Base-by-base conservation (phyloP, 1,140 invertebrate genomes). In the Sinonovacula constricta region DNA sequence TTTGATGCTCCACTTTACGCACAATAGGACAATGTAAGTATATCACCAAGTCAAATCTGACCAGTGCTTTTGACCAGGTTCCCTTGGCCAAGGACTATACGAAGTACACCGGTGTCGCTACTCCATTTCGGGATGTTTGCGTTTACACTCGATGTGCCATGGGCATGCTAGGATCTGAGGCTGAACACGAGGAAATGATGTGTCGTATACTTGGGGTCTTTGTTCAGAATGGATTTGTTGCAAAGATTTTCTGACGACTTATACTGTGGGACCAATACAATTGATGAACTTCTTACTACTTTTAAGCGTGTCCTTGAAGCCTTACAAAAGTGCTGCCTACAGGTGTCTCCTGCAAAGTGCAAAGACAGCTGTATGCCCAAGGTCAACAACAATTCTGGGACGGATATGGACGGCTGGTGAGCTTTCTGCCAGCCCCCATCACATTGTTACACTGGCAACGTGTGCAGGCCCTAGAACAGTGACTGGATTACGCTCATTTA, bases 151-250 rank as follows among this genome's bases (percentile, higher is more conserved):
- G 65, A 31, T 70, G 76, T 26, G 82, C 84, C 2, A 83, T 84
- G 75, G 84, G 84, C n/a, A 84, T 82, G 74, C 78, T 81, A 49
- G 78, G 76, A 1, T 81, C 74, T 15, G 77, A 81, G 30, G 79
- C 81, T 14, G 79, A 80, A 30, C 57, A 82, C 26, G 84, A 84
- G 34, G 84, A 86, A 65, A 33, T 86, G 0, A 83, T 76, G 34
- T 83, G 81, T 26, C 54, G 81, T 0, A 81, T 86, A 14, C 30
- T 86, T 4, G 79, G 81, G 14, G 63, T 83, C 51, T 62, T 79
- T 30, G 34, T 84, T 30, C 65, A 83, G 57, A 80, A 84, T 36
- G 81, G 83, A 2, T 31, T 71, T 67, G 80, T 79, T 22, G 65
- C 57, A 22, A 79, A 79, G n/a, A 39, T 45, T 79, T 22, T 70